These are phyloP conservation scores for Periophthalmodon schlosseri DNA, from an alignment of 2,113 vertebrate species.

Conservation along the genomic window DNA sequence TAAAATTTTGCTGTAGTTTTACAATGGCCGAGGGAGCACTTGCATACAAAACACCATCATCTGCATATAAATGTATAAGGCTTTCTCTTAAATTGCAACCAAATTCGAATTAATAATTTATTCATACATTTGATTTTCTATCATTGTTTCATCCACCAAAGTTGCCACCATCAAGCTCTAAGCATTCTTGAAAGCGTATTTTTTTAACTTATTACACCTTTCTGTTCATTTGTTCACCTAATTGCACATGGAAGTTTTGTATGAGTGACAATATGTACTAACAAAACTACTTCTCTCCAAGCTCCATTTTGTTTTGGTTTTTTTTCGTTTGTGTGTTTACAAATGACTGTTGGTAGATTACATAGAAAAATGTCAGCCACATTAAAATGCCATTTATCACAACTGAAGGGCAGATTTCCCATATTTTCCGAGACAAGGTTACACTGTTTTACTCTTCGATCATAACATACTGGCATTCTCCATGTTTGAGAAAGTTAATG, in stretches of 20 bases:
- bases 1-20: no score
- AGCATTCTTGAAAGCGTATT: no score
- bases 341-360: conserved; percentile 12
- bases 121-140: no score
- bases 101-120: no score
- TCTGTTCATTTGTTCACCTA: neutral
- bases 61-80: no score
- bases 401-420: conserved; percentile 21
- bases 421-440: conserved; percentile 11
- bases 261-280: neutral
- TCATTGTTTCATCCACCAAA: no score
- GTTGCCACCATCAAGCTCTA: no score
- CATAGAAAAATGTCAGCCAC: conserved; percentile 15
- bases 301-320: neutral
- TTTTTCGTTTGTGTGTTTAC: conserved; percentile 2
- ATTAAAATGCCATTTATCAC: conserved; percentile 27
- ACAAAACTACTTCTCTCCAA: conserved; percentile 1
- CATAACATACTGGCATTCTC: neutral
- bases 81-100: no score
- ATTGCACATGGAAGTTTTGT: neutral
- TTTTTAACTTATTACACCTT: no score
- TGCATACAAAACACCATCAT: no score
- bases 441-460: conserved; percentile 19
- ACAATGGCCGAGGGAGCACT: no score
- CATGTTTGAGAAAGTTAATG: neutral